Percentiles rank a stretch among this genome's conserved stretches.
These are phyloP conservation scores for Scomber colias DNA, from an alignment of 2,113 vertebrate genomes.

Conservation along the genomic window DNA sequence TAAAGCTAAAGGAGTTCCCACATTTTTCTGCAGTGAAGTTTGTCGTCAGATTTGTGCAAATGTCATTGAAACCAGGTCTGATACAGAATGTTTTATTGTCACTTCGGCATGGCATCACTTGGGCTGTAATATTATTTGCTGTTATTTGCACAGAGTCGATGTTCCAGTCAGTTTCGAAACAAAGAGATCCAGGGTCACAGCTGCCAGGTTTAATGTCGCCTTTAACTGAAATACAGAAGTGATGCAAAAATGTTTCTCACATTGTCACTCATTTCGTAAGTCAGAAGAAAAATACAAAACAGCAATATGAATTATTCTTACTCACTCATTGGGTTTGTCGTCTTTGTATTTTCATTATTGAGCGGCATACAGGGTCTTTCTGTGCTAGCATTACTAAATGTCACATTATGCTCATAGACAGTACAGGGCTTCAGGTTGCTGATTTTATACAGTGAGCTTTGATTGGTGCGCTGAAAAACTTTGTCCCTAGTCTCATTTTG, in stretches of 20 bases:
- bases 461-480: rapidly evolving
- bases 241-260: neutral
- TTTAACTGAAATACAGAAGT: slow-evolving; percentile 29
- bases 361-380: rapidly evolving
- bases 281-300: neutral
- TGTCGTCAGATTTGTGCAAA: slow-evolving; percentile 33
- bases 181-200: neutral
- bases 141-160: neutral
- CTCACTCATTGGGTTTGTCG: neutral
- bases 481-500: rapidly evolving
- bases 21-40: slow-evolving; percentile 1
- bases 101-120: rapidly evolving
- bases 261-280: neutral
- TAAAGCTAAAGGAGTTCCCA: rapidly evolving
- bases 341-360: rapidly evolving
- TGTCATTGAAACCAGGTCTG: neutral
- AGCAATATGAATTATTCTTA: slow-evolving; percentile 8
- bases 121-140: rapidly evolving
- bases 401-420: neutral
- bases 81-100: neutral
- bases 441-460: rapidly evolving
- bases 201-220: rapidly evolving
- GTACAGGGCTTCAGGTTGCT: slow-evolving; percentile 68
- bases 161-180: slow-evolving; percentile 21
- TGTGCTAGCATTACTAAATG: rapidly evolving